A percentile compares a stretch with the other conserved stretches of the same genome.
These are phyloP conservation scores for Morelia viridis DNA, from an alignment of 2,797 vertebrate genomes.

Conservation along the genomic window DNA sequence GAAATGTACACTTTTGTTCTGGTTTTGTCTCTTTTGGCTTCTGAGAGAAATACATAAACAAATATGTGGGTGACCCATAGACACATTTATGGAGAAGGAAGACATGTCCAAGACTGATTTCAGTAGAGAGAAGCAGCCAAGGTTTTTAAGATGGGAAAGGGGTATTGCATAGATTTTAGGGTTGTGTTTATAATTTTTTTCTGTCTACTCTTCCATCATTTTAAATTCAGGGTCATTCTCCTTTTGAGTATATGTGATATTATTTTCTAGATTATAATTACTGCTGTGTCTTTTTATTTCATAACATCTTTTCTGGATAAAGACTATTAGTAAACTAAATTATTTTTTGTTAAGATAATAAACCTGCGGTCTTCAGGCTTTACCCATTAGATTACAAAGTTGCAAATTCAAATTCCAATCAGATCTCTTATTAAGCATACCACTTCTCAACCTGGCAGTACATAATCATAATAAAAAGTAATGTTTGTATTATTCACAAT, in stretches of 20 bases:
- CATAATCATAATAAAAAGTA: neutral
- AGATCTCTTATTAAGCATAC: neutral
- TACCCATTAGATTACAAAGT: neutral
- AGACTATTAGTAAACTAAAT: neutral
- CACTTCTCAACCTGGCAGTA: neutral
- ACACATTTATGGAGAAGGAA: neutral
- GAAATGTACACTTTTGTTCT: neutral
- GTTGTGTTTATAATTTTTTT: neutral
- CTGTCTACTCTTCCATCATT: neutral
- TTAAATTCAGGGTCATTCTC: neutral
- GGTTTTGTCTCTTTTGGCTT: neutral
- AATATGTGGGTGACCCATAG: neutral
- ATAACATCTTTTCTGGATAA: neutral
- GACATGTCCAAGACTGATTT: neutral
- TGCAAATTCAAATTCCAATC: slow-evolving; percentile 1
- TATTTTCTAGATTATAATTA: neutral
- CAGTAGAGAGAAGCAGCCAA: neutral
- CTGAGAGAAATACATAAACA: neutral
- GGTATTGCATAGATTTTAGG: neutral
- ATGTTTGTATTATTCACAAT: neutral
- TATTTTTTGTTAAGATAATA: neutral
- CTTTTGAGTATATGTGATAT: neutral
- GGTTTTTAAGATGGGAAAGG: neutral
- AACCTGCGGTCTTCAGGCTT: neutral
- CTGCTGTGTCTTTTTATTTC: neutral